Evolutionary conservation across 2,888 invertebrate genomes (phyloP).

Genomic region (Schizaphis graminum): DNA sequence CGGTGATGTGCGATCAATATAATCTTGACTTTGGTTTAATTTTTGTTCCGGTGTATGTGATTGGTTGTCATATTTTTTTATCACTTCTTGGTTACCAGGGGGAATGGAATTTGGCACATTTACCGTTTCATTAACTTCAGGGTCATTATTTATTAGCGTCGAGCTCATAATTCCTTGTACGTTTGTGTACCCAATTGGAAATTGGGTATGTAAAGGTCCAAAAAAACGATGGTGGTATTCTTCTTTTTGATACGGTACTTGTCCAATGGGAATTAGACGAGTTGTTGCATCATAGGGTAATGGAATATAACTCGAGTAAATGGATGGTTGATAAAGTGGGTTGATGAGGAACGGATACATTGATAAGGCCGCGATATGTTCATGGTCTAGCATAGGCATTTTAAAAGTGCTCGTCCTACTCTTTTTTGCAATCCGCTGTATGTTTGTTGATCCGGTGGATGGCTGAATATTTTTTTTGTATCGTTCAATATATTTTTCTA

Average conservation of each 20-base stretch:
- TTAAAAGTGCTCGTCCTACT: background rate
- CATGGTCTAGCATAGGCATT: background rate
- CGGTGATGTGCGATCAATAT: background rate
- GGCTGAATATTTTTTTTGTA: background rate
- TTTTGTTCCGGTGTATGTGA: background rate
- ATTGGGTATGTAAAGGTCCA: background rate
- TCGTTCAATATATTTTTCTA: background rate
- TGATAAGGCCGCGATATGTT: background rate
- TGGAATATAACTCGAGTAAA: slow-evolving; percentile 23
- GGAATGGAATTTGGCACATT: background rate
- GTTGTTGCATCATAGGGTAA: background rate
- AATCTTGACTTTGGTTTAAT: background rate
- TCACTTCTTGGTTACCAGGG: background rate
- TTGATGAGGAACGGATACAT: slow-evolving; percentile 13
- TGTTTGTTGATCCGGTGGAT: background rate
- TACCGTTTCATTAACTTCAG: background rate
- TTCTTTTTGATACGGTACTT: slow-evolving; percentile 9
- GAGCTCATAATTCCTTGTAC: background rate
- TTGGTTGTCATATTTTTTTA: background rate
- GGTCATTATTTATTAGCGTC: background rate
- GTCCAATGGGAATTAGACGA: background rate
- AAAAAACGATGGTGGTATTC: slow-evolving; percentile 1
- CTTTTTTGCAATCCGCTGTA: slow-evolving; percentile 47
- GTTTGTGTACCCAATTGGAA: background rate
- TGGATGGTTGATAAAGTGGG: slow-evolving; percentile 15